These are phyloP conservation scores for Tragulus kanchil DNA, from an alignment of 2,113 vertebrate genomes.

Conservation along the genomic window DNA sequence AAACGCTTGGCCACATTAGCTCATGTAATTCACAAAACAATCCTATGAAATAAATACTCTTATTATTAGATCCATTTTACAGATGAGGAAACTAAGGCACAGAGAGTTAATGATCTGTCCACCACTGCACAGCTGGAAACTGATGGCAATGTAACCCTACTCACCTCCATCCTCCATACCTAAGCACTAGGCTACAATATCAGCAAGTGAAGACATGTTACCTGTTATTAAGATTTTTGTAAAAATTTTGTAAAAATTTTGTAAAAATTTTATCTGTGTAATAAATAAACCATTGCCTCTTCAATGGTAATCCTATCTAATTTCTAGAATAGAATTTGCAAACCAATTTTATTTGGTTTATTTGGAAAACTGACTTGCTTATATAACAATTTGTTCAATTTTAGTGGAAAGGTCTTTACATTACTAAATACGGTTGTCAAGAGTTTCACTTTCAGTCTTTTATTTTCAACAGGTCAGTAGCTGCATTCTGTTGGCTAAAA, in stretches of 20 bases:
- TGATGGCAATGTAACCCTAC: background rate
- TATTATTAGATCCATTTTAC: background rate
- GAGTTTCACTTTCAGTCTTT: background rate
- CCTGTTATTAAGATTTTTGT: background rate
- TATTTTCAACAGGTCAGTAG: background rate
- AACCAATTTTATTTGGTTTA: background rate
- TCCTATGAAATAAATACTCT: background rate
- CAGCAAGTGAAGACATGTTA: background rate
- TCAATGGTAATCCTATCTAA: background rate
- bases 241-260: too few species aligned
- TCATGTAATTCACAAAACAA: background rate
- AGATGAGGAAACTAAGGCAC: background rate
- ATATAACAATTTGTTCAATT: background rate
- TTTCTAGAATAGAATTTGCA: conserved; percentile 19
- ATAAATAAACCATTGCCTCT: background rate
- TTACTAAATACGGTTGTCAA: conserved; percentile 9
- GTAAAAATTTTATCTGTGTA: background rate
- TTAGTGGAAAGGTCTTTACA: background rate
- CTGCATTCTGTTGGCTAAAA: background rate
- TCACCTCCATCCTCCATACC: fast-evolving
- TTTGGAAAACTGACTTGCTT: background rate
- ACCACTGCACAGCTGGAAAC: background rate
- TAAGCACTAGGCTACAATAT: background rate
- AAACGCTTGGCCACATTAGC: background rate
- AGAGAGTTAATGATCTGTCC: background rate